phyloP scores from a whole-genome alignment of 2,113 vertebrate species.

The Barbus barbus region DNA sequence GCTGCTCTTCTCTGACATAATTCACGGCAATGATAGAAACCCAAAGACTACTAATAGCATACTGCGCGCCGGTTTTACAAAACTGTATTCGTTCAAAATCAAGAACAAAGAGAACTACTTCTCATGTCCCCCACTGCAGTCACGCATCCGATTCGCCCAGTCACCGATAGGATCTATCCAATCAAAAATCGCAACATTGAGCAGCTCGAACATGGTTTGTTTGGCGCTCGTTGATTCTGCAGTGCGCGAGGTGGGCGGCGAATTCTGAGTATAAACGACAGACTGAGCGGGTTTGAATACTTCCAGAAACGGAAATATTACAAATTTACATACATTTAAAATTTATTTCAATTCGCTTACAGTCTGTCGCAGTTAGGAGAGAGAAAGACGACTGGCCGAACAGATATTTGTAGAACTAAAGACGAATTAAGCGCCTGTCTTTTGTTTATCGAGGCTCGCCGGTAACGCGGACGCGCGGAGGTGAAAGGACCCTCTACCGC shows the following conservation, averaged over 20 bases:
- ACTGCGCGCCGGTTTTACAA: slow-evolving; percentile 2
- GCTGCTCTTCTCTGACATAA: background rate
- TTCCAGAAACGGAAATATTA: slow-evolving; percentile 67
- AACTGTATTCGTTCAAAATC: slow-evolving; percentile 49
- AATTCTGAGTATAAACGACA: slow-evolving; percentile 49
- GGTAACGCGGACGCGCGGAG: slow-evolving; percentile 56
- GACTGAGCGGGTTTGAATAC: slow-evolving; percentile 67
- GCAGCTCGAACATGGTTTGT: slow-evolving; percentile 48
- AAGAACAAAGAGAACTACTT: slow-evolving; percentile 76
- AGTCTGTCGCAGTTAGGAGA: background rate
- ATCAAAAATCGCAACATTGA: slow-evolving; percentile 48
- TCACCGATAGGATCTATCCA: background rate
- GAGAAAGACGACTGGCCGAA: background rate
- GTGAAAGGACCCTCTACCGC: slow-evolving; percentile 56
- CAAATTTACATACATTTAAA: slow-evolving; percentile 14
- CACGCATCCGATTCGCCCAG: slow-evolving; percentile 57
- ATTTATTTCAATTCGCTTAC: background rate
- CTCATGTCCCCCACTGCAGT: slow-evolving; percentile 64
- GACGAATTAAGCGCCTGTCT: background rate
- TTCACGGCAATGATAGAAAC: background rate
- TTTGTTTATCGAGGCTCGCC: slow-evolving; percentile 60
- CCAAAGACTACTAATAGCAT: background rate
- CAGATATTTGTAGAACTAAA: no score
- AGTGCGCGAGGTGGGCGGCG: slow-evolving; percentile 69
- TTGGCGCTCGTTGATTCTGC: slow-evolving; percentile 77